Conservation (phyloP, 2,888 invertebrate genomes). For the Hirudinaria manillensis region DNA sequence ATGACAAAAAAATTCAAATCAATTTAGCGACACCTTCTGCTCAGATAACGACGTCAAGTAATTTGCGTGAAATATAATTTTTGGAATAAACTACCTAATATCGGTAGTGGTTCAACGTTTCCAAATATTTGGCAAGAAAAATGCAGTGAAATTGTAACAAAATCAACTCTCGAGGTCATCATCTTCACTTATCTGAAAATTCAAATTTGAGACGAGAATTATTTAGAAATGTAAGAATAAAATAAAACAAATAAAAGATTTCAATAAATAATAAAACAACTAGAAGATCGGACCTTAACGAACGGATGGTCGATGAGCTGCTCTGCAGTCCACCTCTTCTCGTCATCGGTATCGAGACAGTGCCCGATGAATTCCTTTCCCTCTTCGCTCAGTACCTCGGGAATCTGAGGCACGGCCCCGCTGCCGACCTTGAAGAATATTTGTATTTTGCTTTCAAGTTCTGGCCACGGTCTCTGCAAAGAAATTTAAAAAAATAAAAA, state of each 20-base stretch:
- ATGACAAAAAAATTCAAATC: too few species aligned
- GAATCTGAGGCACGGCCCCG: conserved; percentile 75
- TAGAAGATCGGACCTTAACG: conserved; percentile 37
- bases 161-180: too few species aligned
- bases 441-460: conserved; percentile 85
- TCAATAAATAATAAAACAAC: neutral
- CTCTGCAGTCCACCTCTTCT: conserved; percentile 65
- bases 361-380: conserved; percentile 72
- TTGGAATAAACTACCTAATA: too few species aligned
- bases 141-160: too few species aligned
- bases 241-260: neutral
- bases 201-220: too few species aligned
- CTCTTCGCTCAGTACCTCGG: conserved; percentile 71
- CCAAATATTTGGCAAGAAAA: too few species aligned
- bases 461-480: conserved; percentile 80
- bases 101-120: too few species aligned
- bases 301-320: conserved; percentile 59
- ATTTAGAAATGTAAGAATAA: neutral
- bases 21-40: too few species aligned
- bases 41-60: too few species aligned
- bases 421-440: conserved; percentile 92
- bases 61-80: too few species aligned
- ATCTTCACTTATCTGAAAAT: too few species aligned
- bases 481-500: conserved; percentile 1
- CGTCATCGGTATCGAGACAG: conserved; percentile 78